Percentiles rank a stretch among this genome's conserved stretches.
phyloP scores from a whole-genome alignment of 2,113 vertebrate species.

The Heteronetta atricapilla region DNA sequence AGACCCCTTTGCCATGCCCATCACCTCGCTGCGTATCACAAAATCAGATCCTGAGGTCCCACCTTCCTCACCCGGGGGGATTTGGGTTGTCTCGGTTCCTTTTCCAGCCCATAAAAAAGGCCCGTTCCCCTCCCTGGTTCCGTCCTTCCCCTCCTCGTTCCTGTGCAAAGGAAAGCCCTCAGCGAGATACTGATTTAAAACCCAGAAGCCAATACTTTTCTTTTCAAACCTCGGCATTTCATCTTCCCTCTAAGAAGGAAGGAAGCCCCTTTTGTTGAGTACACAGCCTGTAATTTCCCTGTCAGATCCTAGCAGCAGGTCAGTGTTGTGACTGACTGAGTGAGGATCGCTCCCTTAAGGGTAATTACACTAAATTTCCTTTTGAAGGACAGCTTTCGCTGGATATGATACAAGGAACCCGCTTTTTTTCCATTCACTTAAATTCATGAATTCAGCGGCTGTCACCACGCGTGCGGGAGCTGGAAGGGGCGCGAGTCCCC shows the following conservation, averaged over 20 bases:
- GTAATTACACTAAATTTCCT: slow-evolving; percentile 83
- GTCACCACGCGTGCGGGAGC: slow-evolving; percentile 20
- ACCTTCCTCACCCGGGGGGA: rapidly evolving
- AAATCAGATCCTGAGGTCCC: not conserved
- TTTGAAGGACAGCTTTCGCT: slow-evolving; percentile 82
- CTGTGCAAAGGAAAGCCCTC: slow-evolving; percentile 13
- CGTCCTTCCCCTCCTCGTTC: not conserved
- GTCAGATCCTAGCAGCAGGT: slow-evolving; percentile 81
- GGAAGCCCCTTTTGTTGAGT: slow-evolving; percentile 76
- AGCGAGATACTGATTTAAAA: slow-evolving; percentile 10
- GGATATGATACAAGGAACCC: slow-evolving; percentile 76
- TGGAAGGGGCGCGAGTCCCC: not conserved
- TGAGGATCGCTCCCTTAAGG: slow-evolving; percentile 81
- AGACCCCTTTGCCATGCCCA: not conserved
- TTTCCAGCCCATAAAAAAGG: not conserved
- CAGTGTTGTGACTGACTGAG: slow-evolving; percentile 87
- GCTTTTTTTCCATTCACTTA: slow-evolving; percentile 66
- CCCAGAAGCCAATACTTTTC: slow-evolving; percentile 67
- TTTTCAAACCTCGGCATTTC: slow-evolving; percentile 57
- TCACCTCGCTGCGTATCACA: rapidly evolving
- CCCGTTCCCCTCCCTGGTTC: not conserved
- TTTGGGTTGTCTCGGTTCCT: not conserved
- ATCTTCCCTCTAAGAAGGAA: slow-evolving; percentile 57
- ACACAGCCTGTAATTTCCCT: slow-evolving; percentile 82
- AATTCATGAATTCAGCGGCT: slow-evolving; percentile 69